Evolutionary conservation across 2,113 vertebrate genomes (phyloP).

Genomic region (Nothocercus julius): DNA sequence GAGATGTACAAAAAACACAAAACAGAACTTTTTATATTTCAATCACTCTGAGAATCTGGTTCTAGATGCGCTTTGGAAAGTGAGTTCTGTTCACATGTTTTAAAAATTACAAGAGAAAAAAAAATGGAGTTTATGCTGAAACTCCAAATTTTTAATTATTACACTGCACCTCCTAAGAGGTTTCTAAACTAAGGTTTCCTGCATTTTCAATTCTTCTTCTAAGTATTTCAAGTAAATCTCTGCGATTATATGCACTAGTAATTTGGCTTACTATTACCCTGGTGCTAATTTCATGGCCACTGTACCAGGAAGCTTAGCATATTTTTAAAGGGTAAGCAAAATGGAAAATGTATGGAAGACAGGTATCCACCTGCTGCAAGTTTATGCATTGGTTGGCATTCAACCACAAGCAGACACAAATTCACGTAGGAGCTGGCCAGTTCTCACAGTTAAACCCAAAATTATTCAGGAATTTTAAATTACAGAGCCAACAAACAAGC

Average conservation of each 20-base stretch:
- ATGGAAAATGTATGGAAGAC: neutral
- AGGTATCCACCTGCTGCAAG: neutral
- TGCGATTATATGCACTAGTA: neutral
- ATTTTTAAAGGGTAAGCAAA: neutral
- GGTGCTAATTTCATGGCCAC: neutral
- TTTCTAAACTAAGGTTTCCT: neutral
- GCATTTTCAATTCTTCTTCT: neutral
- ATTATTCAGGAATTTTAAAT: neutral
- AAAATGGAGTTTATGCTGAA: neutral
- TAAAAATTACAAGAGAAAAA: neutral
- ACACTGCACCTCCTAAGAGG: neutral
- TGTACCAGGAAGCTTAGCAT: neutral
- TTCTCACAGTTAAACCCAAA: neutral
- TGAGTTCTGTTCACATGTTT: neutral
- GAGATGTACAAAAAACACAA: neutral
- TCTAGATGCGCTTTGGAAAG: neutral
- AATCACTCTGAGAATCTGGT: neutral
- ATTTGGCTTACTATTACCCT: neutral
- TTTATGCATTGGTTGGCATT: neutral
- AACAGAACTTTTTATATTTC: neutral
- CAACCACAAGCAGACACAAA: neutral
- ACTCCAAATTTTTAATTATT: neutral
- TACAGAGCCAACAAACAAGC: neutral
- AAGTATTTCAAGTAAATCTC: neutral
- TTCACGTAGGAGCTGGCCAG: neutral